Percentiles rank a stretch among this genome's conserved stretches.
Conservation (phyloP, 2,888 invertebrate genomes). For the Nemapogon koenigi region DNA sequence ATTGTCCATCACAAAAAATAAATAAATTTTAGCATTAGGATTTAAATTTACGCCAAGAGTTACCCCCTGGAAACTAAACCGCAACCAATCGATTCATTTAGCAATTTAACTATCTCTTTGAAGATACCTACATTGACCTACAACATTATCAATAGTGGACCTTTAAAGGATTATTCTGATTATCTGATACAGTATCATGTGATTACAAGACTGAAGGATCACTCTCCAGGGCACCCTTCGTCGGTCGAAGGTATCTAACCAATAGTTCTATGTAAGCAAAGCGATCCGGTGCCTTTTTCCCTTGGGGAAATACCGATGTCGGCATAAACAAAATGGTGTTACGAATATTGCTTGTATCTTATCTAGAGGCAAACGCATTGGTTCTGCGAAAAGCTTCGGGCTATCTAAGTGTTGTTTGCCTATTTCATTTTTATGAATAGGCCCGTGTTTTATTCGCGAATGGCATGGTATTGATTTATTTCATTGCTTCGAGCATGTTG, state of each 20-base stretch:
- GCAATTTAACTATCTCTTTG: too few relatives aligned
- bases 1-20: too few relatives aligned
- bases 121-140: neutral
- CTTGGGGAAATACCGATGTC: constrained; percentile 39
- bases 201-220: constrained; percentile 24
- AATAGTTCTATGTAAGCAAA: constrained; percentile 32
- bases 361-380: constrained; percentile 32
- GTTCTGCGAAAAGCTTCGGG: neutral
- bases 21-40: too few relatives aligned
- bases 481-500: too few relatives aligned
- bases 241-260: constrained; percentile 23
- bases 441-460: too few relatives aligned
- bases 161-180: neutral
- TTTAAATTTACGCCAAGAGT: too few relatives aligned
- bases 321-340: constrained; percentile 55
- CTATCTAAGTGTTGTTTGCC: too few relatives aligned
- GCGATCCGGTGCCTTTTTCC: constrained; percentile 19
- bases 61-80: too few relatives aligned
- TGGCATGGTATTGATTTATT: too few relatives aligned
- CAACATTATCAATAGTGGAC: neutral
- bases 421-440: too few relatives aligned
- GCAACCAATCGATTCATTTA: too few relatives aligned
- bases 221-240: constrained; percentile 28
- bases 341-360: constrained; percentile 53
- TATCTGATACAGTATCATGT: constrained; percentile 31